Base-by-base conservation (phyloP, 2,113 vertebrate genomes). In the Ceyx margarethae region DNA sequence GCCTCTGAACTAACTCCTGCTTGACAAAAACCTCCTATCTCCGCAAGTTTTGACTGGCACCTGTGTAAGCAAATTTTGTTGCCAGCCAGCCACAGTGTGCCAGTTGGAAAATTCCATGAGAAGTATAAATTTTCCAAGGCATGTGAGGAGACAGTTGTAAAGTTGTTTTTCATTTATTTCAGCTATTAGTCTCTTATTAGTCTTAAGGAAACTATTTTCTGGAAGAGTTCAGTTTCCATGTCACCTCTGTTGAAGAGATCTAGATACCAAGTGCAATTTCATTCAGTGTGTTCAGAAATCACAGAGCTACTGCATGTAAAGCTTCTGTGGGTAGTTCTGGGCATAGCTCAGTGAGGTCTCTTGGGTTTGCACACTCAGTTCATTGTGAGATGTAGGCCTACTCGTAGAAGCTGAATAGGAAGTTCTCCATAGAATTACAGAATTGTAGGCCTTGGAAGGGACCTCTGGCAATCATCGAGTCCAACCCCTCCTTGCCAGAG, bases 311-410 rank as follows among this genome's bases (percentile, higher is more conserved):
- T 29, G 12, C 42, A 31, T 81, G 74, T 82, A 33, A 62, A 77
- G 43, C 28, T 77, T 26, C 31, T 67, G 8, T 77, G 56, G 11
- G 14, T 67, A 64, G 37, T 71, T 80, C 31, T 67, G 12, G 51
- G 23, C 1, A 2, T 16, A 33, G 22, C 18, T 13, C 0, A 0
- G 31, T 4, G 12, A 75, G 12, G 33, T 54, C 42, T 71, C 56
- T 45, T 62, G 64, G 15, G 11, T 51, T 83, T 68, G 40, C 33
- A n/a, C 8, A 11, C 25, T 25, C 4, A 3, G 21, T 57, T 89
- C 42, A 3, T 40, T 83, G 14, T 82, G 54, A 58, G 53, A 45
- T 53, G 43, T 14, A 48, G 29, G 19, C 13, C 22, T 45, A 2
- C 57, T 25, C 18, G 18, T 61, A 43, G 26, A 26, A 68, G 50